Conservation (phyloP, 1,140 invertebrate species). For the Drosophila tsacasi region DNA sequence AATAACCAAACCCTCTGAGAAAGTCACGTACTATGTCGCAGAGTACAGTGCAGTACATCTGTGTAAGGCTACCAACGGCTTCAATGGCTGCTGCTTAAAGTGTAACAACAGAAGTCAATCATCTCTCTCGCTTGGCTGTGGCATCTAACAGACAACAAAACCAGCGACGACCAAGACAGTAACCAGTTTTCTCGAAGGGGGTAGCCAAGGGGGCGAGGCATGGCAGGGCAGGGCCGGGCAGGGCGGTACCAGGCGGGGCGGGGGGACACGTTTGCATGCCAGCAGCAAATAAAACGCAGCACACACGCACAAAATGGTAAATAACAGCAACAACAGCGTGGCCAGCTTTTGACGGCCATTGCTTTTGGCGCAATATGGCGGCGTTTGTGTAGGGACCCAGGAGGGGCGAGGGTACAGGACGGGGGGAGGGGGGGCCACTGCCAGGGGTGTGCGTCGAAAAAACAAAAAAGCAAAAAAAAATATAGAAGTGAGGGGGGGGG, state of each 20-base stretch:
- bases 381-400: neutral
- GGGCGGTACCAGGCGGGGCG: slow-evolving; percentile 9
- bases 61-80: slow-evolving; percentile 5
- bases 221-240: neutral
- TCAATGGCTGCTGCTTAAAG: slow-evolving; percentile 58
- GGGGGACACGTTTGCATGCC: slow-evolving; percentile 68
- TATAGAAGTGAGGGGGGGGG: neutral
- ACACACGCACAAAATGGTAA: slow-evolving; percentile 77
- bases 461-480: neutral
- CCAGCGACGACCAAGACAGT: slow-evolving; percentile 2
- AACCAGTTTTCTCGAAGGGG: slow-evolving; percentile 27
- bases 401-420: too few relatives aligned
- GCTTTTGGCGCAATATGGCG: slow-evolving; percentile 72
- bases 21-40: neutral
- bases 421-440: neutral
- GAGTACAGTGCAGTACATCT: slow-evolving; percentile 1
- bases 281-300: slow-evolving; percentile 75
- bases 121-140: slow-evolving; percentile 23
- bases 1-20: neutral
- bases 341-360: slow-evolving; percentile 69
- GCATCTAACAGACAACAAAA: slow-evolving; percentile 48
- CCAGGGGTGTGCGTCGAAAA: neutral
- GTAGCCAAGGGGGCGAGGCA: neutral
- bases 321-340: slow-evolving; percentile 29
- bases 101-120: slow-evolving; percentile 81